Evolutionary conservation across 2,797 vertebrate genomes (phyloP), one percentile per base, ranked within the genome.

Genomic region (Lithobates pipiens): DNA sequence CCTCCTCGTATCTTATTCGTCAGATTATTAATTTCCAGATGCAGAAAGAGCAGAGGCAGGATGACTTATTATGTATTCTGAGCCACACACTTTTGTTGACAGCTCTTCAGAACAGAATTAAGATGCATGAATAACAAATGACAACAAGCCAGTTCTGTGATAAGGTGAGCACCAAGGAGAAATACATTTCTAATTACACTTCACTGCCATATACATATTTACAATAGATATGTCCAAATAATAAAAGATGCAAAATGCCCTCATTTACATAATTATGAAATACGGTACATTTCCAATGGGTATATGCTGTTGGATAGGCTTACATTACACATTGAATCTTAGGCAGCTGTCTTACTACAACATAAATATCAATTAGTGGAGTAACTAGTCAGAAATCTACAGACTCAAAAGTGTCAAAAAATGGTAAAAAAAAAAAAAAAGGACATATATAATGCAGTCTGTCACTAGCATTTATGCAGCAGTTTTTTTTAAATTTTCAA

Each of bases 71-170:
- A 75, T 70, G 63, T 82, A 85, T 89, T 92, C 90, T 77, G 0
- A 73, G 63, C 27, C 42, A 71, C 16, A n/a, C 23, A 32, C 21
- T 83, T 90, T 77, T 87, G 86, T 86, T 44, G 67, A 80, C 85
- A 89, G 88, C 34, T 89, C 87, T 90, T 90, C 88, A 88, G 74
- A 89, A 89, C 86, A 86, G 83, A 91, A 89, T 89, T 88, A 89
- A 80, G 89, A 88, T 89, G 84, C 79, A 89, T 90, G 77, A 90
- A 89, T 89, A 89, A 89, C 88, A 91, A 91, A 90, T 87, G 85
- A 83, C 87, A 90, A 68, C 81, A 89, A 29, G 77, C 76, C 8
- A 0, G 88, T 88, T 83, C 82, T 85, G 71, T 25, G 82, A 85
- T 81, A 88, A 88, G 85, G 89, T 84, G 73, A 61, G 29, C 80